Percentiles rank a stretch among this genome's conserved stretches.
Evolutionary conservation across 1,140 invertebrate species (phyloP).

Genomic region (Drosophila repleta): DNA sequence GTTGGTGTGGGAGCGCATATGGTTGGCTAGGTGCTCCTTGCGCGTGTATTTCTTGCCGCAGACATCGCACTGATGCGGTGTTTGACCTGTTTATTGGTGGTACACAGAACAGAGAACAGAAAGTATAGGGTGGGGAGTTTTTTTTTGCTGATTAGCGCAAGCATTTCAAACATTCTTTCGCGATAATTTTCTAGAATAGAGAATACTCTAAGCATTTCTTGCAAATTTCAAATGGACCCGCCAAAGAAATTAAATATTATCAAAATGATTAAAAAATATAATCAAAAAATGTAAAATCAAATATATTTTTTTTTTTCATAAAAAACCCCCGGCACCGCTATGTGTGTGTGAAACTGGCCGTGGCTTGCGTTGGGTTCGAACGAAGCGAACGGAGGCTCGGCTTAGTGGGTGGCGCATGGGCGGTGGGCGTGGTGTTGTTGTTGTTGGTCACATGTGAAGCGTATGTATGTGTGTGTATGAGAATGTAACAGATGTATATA

Average conservation of each 20-base stretch:
- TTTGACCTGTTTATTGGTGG: conserved; percentile 73
- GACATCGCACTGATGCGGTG: conserved; percentile 83
- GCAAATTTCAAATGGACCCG: conserved; percentile 20
- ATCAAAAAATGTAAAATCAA: conserved; percentile 13
- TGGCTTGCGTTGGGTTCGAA: conserved; percentile 76
- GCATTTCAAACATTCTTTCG: conserved; percentile 36
- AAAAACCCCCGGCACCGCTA: conserved; percentile 52
- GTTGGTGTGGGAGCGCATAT: conserved; percentile 91
- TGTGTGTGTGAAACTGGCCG: conserved; percentile 77
- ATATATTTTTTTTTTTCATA: too few relatives aligned
- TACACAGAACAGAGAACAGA: conserved; percentile 47
- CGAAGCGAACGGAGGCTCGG: conserved; percentile 79
- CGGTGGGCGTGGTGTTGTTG: conserved; percentile 44
- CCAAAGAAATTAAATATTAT: conserved; percentile 13
- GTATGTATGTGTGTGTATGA: conserved; percentile 23
- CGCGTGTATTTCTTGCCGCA: conserved; percentile 93
- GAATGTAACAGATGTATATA: conserved; percentile 31
- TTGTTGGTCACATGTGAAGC: conserved; percentile 33
- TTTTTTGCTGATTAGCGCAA: conserved; percentile 61
- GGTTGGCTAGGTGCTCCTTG: conserved; percentile 93
- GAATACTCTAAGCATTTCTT: conserved; percentile 11
- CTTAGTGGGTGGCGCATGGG: conserved; percentile 53
- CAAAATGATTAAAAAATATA: not conserved
- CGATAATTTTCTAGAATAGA: conserved; percentile 13
- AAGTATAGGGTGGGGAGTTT: conserved; percentile 42